phyloP scores from a whole-genome alignment of 2,888 invertebrate species.

The Lithosia quadra region DNA sequence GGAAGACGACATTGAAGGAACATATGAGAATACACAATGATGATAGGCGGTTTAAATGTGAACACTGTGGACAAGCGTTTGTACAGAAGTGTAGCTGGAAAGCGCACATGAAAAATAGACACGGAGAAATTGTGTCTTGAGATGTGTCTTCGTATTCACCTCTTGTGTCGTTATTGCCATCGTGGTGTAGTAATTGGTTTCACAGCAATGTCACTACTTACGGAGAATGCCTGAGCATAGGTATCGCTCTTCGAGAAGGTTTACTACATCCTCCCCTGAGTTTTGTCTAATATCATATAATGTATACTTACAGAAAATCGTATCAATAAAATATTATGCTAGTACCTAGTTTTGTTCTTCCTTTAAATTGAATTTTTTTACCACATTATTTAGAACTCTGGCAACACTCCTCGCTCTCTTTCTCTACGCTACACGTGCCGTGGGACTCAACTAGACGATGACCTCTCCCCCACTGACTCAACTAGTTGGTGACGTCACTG shows the following conservation, averaged over 20 bases:
- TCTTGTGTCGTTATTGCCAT: no score
- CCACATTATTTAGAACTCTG: no score
- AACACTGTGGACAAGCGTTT: slow-evolving; percentile 45
- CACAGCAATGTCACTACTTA: no score
- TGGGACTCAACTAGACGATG: no score
- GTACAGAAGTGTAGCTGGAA: slow-evolving; percentile 57
- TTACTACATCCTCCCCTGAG: background rate
- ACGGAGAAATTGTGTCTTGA: slow-evolving; percentile 43
- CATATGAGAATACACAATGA: slow-evolving; percentile 64
- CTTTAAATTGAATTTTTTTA: background rate
- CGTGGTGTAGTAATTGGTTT: no score
- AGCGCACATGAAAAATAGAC: slow-evolving; percentile 57
- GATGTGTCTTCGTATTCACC: no score
- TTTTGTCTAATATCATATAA: background rate
- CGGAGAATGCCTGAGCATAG: no score
- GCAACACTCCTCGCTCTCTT: no score
- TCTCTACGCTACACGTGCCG: no score
- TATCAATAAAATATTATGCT: background rate
- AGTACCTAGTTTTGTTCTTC: background rate
- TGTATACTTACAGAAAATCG: background rate
- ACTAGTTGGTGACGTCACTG: no score
- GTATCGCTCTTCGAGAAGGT: no score
- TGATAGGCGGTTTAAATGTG: slow-evolving; percentile 46
- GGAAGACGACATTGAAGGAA: slow-evolving; percentile 65
- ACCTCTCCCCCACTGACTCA: no score